Base-by-base conservation (phyloP, 2,113 vertebrate genomes). In the Brachyhypopomus gauderio region DNA sequence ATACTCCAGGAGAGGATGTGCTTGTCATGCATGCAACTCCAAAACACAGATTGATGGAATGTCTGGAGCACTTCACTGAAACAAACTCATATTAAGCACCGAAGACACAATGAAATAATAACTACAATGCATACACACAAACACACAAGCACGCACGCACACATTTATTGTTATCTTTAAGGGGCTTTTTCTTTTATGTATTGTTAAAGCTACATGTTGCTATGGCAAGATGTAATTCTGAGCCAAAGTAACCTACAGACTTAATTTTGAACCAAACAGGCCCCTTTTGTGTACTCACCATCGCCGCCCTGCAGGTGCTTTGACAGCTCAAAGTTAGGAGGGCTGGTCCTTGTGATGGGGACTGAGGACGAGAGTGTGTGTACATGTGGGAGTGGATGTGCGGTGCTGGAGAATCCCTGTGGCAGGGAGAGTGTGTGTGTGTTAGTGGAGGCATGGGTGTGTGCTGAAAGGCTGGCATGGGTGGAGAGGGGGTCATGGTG, bases 291-390 rank as follows among this genome's bases (percentile, higher is more conserved):
- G 23, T 38, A 81, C 92, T 92, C 85, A 94, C 93, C 93, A 86
- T 88, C 78, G 90, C 91, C 84, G 87, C 90, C 87, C 89, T 92
- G 88, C 88, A 93, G 84, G 90, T 88, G 80, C 84, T 89, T 7
- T 87, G 90, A 36, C 83, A 87, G 14, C 88, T 70, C 27, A 75
- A 75, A 2, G 74, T 80, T 25, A 72, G 88, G 63, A 91, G 84
- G 0, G 91, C 86, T 0, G 88, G 72, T 66, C 87, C 91, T 72
- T 86, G 80, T 23, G 90, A 64, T 7, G 89, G 85, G 0, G 83
- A 27, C 60, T 59, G 82, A 22, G 85, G 80, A 86, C 45, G 86
- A 82, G 73, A 74, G 45, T 22, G 69, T 66, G 74, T 19, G 11
- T 87, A 78, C n/a, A 81, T 83, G 89, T 38, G 85, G 84, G 59